Evolutionary conservation across 2,888 invertebrate species (phyloP).

Genomic region (Anoplius nigerrimus): DNA sequence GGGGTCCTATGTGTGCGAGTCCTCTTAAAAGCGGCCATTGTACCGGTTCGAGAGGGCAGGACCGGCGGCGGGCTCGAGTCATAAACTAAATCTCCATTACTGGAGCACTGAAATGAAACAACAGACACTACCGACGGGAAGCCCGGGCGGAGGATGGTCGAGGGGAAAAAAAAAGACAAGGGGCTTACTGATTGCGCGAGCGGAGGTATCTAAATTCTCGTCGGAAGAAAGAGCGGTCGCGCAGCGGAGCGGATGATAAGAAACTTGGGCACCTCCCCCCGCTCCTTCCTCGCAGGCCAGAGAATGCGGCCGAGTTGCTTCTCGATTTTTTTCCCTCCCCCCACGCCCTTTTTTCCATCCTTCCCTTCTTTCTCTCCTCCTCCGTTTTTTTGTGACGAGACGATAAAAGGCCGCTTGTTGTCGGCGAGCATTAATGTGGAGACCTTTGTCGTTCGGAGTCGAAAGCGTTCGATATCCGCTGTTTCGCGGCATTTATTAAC

Average conservation of each 20-base stretch:
- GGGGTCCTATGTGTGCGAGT: slow-evolving; percentile 27
- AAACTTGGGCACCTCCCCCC: slow-evolving; percentile 36
- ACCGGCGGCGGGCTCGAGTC: slow-evolving; percentile 39
- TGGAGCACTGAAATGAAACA: slow-evolving; percentile 26
- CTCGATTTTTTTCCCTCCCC: no score
- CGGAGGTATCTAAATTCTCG: slow-evolving; percentile 38
- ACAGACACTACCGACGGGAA: slow-evolving; percentile 21
- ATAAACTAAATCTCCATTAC: slow-evolving; percentile 42
- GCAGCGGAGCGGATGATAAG: slow-evolving; percentile 38
- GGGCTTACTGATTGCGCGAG: slow-evolving; percentile 34
- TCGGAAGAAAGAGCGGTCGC: slow-evolving; percentile 34
- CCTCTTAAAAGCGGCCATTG: slow-evolving; percentile 52
- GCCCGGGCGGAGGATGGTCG: slow-evolving; percentile 23
- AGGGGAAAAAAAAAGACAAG: slow-evolving; percentile 39
- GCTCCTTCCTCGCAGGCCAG: slow-evolving; percentile 8
- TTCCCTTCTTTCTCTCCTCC: neutral
- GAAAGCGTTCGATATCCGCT: no score
- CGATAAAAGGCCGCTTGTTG: no score
- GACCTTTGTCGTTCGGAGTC: no score
- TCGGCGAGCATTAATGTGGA: no score
- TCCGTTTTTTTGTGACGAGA: neutral
- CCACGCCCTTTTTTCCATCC: neutral
- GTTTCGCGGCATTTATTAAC: no score
- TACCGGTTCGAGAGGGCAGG: slow-evolving; percentile 29
- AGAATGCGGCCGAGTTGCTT: no score